Percentiles rank a stretch among this genome's conserved stretches.
phyloP scores from a whole-genome alignment of 2,797 vertebrate species.

The Phylloscopus collybita region DNA sequence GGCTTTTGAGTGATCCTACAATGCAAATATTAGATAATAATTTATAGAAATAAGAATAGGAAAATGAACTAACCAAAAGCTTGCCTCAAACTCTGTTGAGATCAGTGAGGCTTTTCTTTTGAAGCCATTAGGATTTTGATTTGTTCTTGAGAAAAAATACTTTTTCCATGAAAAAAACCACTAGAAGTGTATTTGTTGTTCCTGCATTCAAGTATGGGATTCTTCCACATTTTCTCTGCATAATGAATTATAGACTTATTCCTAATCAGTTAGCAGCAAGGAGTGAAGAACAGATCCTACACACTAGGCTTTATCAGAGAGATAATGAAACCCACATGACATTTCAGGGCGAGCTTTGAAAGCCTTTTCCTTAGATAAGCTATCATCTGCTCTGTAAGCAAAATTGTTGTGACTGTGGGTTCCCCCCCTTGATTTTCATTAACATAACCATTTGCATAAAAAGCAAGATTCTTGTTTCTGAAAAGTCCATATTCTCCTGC shows the following conservation, averaged over 20 bases:
- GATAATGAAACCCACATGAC: constrained; percentile 37
- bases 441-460: constrained; percentile 51
- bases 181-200: not conserved
- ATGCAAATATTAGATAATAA: not conserved
- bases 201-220: not conserved
- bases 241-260: not conserved
- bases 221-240: not conserved
- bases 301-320: not conserved
- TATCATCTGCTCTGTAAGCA: constrained; percentile 16
- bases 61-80: not conserved
- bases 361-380: not conserved
- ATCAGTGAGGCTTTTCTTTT: not conserved
- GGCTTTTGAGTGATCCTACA: not conserved
- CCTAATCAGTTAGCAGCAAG: not conserved
- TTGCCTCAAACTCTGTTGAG: not conserved
- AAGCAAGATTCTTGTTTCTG: constrained; percentile 13
- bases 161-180: not conserved
- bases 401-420: not conserved
- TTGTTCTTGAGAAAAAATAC: not conserved
- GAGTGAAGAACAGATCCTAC: not conserved
- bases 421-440: not conserved
- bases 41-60: not conserved
- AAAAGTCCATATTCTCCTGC: constrained; percentile 19
- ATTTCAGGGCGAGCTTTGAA: constrained; percentile 26
- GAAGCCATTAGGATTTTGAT: not conserved